A percentile compares a stretch with the other conserved stretches of the same genome.
Evolutionary conservation across 2,888 invertebrate genomes (phyloP).

Genomic region (Caenorhabditis auriculariae): DNA sequence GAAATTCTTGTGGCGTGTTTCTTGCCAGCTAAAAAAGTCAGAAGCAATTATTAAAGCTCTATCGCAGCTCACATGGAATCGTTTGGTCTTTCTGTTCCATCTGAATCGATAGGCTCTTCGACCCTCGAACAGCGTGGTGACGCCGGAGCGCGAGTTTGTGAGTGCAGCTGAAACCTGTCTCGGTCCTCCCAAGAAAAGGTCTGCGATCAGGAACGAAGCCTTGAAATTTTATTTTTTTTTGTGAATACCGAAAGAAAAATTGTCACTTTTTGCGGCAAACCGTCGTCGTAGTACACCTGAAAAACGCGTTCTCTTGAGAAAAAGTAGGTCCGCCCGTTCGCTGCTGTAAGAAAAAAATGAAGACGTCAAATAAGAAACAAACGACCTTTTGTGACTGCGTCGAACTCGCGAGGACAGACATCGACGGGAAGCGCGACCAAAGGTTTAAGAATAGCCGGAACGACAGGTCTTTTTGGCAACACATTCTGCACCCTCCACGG

Average conservation of each 20-base stretch:
- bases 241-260: neutral
- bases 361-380: too few relatives aligned
- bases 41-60: slow-evolving; percentile 1
- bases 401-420: slow-evolving; percentile 48
- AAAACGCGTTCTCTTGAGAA: slow-evolving; percentile 54
- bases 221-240: slow-evolving; percentile 3
- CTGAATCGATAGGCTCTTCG: slow-evolving; percentile 51
- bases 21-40: slow-evolving; percentile 29
- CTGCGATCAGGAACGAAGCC: slow-evolving; percentile 44
- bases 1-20: slow-evolving; percentile 50
- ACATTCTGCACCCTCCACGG: slow-evolving; percentile 6
- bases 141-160: slow-evolving; percentile 51
- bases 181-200: slow-evolving; percentile 54
- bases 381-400: slow-evolving; percentile 58
- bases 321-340: slow-evolving; percentile 53
- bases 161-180: slow-evolving; percentile 54
- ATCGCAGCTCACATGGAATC: slow-evolving; percentile 42
- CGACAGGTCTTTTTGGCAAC: slow-evolving; percentile 13
- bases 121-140: slow-evolving; percentile 47
- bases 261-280: slow-evolving; percentile 52
- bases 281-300: slow-evolving; percentile 53
- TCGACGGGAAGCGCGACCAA: slow-evolving; percentile 39
- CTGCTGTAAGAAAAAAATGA: too few relatives aligned
- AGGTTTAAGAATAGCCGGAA: slow-evolving; percentile 12
- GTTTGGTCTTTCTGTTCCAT: slow-evolving; percentile 51